These are phyloP conservation scores for Pherbina coryleti DNA, from an alignment of 2,888 invertebrate species.

Conservation along the genomic window DNA sequence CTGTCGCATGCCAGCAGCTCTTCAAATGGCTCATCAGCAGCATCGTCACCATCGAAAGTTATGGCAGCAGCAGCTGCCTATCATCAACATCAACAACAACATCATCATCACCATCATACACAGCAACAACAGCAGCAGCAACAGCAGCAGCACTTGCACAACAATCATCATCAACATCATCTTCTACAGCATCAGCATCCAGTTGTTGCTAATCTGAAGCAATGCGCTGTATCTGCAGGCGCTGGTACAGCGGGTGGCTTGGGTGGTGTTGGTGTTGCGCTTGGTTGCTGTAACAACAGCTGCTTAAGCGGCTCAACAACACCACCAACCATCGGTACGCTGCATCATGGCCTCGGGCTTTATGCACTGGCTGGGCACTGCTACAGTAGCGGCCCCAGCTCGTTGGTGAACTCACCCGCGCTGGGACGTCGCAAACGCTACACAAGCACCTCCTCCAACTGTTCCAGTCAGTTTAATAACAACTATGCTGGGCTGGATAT, in stretches of 20 bases:
- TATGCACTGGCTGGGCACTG: constrained; percentile 54
- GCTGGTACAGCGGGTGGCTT: neutral
- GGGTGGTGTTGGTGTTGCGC: constrained; percentile 10
- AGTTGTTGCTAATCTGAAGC: constrained; percentile 54
- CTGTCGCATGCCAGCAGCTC: constrained; percentile 38
- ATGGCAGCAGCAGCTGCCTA: constrained; percentile 38
- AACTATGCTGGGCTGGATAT: constrained; percentile 76
- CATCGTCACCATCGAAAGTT: constrained; percentile 51
- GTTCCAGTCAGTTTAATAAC: constrained; percentile 75
- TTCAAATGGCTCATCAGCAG: constrained; percentile 51
- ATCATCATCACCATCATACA: constrained; percentile 39
- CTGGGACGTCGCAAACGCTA: constrained; percentile 76
- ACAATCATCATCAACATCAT: constrained; percentile 54
- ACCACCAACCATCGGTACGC: constrained; percentile 51
- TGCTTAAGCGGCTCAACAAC: constrained; percentile 50
- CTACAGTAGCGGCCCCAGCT: constrained; percentile 62
- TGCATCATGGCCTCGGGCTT: constrained; percentile 60
- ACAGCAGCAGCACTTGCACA: constrained; percentile 56
- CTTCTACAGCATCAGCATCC: constrained; percentile 51
- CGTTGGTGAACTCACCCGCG: constrained; percentile 70
- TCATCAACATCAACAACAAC: constrained; percentile 22
- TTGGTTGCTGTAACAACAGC: constrained; percentile 44
- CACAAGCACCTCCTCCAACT: constrained; percentile 73
- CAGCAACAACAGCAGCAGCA: constrained; percentile 37
- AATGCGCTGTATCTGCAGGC: constrained; percentile 45